A percentile compares a stretch with the other conserved stretches of the same genome.
These are phyloP conservation scores for Lamproptera curius DNA, from an alignment of 2,888 invertebrate species.

Conservation along the genomic window DNA sequence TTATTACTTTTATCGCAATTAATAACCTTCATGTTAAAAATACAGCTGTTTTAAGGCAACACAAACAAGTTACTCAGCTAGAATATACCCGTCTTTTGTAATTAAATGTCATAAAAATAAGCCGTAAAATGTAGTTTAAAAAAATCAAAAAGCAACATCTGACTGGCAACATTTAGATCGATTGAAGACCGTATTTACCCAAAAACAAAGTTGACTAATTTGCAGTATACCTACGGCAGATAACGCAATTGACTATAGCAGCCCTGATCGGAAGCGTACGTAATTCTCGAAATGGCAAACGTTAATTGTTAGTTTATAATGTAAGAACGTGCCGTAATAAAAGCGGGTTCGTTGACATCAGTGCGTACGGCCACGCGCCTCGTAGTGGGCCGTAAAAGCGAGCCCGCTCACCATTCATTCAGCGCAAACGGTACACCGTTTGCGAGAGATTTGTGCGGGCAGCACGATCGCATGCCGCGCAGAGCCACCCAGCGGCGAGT, in stretches of 20 bases:
- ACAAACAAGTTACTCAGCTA: too few relatives aligned
- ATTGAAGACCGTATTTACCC: background rate
- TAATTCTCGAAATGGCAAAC: conserved; percentile 15
- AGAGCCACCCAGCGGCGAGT: conserved; percentile 65
- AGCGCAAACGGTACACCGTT: conserved; percentile 38
- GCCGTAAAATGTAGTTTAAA: too few relatives aligned
- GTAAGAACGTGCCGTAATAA: conserved; percentile 39
- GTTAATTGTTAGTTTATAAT: conserved; percentile 24
- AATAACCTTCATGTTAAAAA: too few relatives aligned
- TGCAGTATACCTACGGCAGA: background rate
- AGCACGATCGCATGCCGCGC: conserved; percentile 37
- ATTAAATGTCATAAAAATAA: too few relatives aligned
- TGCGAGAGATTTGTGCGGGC: conserved; percentile 38
- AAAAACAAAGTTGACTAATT: background rate
- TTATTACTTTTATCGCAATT: too few relatives aligned
- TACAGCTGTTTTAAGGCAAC: too few relatives aligned
- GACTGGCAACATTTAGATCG: background rate
- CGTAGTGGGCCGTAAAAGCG: conserved; percentile 53
- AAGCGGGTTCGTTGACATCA: conserved; percentile 61
- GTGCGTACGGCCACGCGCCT: conserved; percentile 54
- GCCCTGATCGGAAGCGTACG: conserved; percentile 16
- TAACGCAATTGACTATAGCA: conserved; percentile 8
- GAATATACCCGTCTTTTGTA: too few relatives aligned
- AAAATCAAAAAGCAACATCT: too few relatives aligned
- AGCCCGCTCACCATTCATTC: conserved; percentile 62